Base-by-base conservation (phyloP, 2,888 invertebrate species). In the Palloptera scutellata region DNA sequence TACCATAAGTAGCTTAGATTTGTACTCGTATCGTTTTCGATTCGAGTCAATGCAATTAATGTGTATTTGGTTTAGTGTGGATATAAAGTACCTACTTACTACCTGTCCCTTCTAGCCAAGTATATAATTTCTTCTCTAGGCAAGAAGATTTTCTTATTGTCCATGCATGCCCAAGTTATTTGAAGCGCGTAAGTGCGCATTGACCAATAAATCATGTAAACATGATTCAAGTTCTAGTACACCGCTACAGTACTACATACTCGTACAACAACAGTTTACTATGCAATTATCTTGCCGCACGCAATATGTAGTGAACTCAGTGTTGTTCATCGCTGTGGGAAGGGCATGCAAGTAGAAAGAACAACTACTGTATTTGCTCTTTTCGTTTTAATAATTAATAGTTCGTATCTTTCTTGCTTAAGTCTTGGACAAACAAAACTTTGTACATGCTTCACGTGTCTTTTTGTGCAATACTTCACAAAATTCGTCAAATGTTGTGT, bases 231-330 rank as follows among this genome's bases (percentile, higher is more conserved):
- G 30, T 30, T 30, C 30, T 30, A 30, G 30, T 30, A 30, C 6
- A 30, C 6, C n/a, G n/a, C 30, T 30, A 30, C 30, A 30, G 30
- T 69, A n/a, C n/a, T 70, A 58, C 54, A 20, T n/a, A 54, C 52
- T 62, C 53, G 40, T 30, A 30, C 10, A 66, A 61, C 41, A 74
- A 77, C 80, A 78, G 72, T 75, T 79, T 75, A 77, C 70, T 69
- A 71, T 75, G 69, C 80, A 81, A 81, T 81, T 81, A 79, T 72
- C 72, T 70, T 66, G 61, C 64, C 68, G 76, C 80, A 80, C 81
- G 80, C 81, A 79, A 80, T 68, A 62, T 8, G 15, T 30, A 61
- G 11, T 51, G 40, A 40, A 13, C 30, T 30, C 51, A 48, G 8
- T 48, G 5, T 15, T n/a, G 48, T 15, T 15, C 48, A 48, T n/a